These are phyloP conservation scores for Bubalus kerabau DNA, from an alignment of 2,113 vertebrate genomes.

Conservation along the genomic window DNA sequence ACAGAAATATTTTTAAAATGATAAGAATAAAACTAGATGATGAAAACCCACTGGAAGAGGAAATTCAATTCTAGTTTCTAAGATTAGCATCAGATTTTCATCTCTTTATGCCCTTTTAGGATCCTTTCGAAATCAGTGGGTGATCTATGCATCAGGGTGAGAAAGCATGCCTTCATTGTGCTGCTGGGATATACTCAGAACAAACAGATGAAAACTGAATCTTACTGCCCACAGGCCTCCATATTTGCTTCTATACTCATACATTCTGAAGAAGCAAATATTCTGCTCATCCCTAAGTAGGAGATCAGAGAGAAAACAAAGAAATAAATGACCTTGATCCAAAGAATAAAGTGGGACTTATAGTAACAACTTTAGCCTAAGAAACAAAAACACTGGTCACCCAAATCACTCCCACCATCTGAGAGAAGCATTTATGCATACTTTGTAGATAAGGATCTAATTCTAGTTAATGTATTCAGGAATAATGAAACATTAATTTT, in stretches of 20 bases:
- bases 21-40: not conserved
- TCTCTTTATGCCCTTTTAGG: not conserved
- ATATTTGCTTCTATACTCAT: not conserved
- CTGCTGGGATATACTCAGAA: not conserved
- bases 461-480: not conserved
- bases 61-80: not conserved
- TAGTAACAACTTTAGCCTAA: not conserved
- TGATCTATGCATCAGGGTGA: not conserved
- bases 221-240: not conserved
- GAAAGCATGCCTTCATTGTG: not conserved
- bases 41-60: not conserved
- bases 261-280: not conserved
- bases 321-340: not conserved
- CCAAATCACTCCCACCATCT: not conserved
- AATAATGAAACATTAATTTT: conserved; percentile 14
- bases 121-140: not conserved
- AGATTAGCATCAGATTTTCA: not conserved
- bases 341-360: not conserved
- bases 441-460: not conserved
- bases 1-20: not conserved
- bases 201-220: not conserved
- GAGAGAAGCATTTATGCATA: not conserved
- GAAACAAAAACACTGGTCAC: not conserved
- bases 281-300: not conserved
- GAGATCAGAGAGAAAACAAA: not conserved